These are phyloP conservation scores for Helicolenus hilgendorfi DNA, from an alignment of 2,797 vertebrate species.

Conservation along the genomic window DNA sequence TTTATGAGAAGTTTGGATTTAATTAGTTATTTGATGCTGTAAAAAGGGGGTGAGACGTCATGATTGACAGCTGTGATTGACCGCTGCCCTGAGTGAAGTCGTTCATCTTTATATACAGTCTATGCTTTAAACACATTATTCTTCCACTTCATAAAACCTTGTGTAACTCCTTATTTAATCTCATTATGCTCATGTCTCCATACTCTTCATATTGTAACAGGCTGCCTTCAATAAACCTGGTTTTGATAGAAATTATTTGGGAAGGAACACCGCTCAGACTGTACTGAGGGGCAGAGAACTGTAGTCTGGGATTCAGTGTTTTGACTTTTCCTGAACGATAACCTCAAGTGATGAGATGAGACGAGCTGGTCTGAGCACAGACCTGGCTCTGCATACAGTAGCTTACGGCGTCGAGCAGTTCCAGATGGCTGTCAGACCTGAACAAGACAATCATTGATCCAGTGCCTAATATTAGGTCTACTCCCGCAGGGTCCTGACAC, in stretches of 20 bases:
- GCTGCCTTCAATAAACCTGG: neutral
- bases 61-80: no score
- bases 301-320: neutral
- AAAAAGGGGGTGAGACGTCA: no score
- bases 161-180: constrained; percentile 22
- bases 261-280: neutral
- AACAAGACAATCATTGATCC: constrained; percentile 52
- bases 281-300: neutral
- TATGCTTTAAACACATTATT: no score
- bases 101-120: no score
- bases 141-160: neutral
- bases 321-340: neutral
- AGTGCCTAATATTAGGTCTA: constrained; percentile 18
- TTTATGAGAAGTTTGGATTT: no score
- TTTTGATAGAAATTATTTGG: neutral
- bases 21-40: no score
- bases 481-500: constrained; percentile 46
- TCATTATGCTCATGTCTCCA: neutral
- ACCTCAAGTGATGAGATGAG: constrained; percentile 18
- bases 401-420: constrained; percentile 13
- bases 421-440: constrained; percentile 31
- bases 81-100: no score
- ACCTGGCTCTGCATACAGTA: neutral
- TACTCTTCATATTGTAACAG: neutral
- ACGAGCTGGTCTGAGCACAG: constrained; percentile 16